Percentiles rank a stretch among this genome's conserved stretches.
Conservation (phyloP, 2,113 vertebrate genomes). For the Aegotheles bennettii region DNA sequence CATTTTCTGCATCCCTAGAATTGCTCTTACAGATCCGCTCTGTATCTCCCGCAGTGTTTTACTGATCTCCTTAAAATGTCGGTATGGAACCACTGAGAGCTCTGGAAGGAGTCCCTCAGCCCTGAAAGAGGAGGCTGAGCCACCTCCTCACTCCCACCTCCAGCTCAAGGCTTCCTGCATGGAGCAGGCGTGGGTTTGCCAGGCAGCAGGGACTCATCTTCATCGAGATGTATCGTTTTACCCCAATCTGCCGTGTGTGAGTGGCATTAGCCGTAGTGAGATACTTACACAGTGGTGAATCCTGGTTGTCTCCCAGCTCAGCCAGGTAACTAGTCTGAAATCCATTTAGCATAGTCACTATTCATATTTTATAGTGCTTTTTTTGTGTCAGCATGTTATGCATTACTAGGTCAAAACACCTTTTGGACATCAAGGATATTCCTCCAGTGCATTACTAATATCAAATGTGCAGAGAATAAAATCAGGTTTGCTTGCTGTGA, state of each 20-base stretch:
- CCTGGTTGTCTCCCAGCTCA: neutral
- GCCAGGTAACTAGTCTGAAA: neutral
- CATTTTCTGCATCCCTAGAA: conserved; percentile 16
- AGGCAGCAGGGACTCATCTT: neutral
- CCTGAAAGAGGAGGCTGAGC: neutral
- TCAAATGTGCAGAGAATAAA: neutral
- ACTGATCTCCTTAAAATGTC: conserved; percentile 24
- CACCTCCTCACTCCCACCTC: neutral
- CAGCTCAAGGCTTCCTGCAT: neutral
- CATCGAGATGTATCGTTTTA: neutral
- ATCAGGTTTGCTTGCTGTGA: neutral
- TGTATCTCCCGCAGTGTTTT: neutral
- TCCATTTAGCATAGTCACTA: neutral
- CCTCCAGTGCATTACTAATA: neutral
- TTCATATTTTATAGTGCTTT: neutral
- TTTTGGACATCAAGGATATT: neutral
- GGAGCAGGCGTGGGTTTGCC: neutral
- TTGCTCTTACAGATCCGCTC: neutral
- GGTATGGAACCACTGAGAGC: neutral
- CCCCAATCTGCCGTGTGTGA: neutral
- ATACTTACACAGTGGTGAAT: neutral
- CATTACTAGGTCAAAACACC: neutral
- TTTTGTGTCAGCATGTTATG: neutral
- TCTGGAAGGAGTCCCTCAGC: neutral
- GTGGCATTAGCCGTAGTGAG: neutral